Conservation (phyloP, 1,140 invertebrate species). For the Helicoverpa zea region DNA sequence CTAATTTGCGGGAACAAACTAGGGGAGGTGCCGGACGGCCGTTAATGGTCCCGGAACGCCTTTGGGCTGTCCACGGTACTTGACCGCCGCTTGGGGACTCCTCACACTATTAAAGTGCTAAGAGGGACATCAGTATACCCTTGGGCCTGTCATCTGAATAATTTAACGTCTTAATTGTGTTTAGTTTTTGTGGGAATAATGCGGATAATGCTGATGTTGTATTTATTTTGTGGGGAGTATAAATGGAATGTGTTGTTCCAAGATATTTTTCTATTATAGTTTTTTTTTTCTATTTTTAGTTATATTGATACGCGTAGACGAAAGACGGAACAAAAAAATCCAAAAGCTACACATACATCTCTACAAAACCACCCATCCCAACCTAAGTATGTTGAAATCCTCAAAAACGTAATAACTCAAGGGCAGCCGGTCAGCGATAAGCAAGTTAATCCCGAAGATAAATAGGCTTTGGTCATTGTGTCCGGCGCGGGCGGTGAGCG, state of each 20-base stretch:
- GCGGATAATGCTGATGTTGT: constrained; percentile 31
- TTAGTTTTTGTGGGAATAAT: constrained; percentile 59
- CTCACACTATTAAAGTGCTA: constrained; percentile 83
- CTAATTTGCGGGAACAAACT: constrained; percentile 82
- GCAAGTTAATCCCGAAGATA: constrained; percentile 82
- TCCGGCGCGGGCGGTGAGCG: constrained; percentile 72
- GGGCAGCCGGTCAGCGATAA: constrained; percentile 68
- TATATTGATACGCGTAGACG: too few species aligned
- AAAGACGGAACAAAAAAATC: too few species aligned
- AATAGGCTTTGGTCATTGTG: constrained; percentile 77
- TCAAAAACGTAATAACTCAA: constrained; percentile 54
- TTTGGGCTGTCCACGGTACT: constrained; percentile 72
- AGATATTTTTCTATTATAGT: too few species aligned
- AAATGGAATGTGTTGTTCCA: neutral
- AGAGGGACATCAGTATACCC: constrained; percentile 80
- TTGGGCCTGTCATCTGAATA: constrained; percentile 78
- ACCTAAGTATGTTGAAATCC: constrained; percentile 10
- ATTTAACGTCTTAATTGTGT: constrained; percentile 81
- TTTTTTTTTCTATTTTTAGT: neutral
- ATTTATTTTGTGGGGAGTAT: neutral
- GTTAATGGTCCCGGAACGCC: constrained; percentile 78
- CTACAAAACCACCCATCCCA: neutral
- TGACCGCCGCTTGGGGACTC: constrained; percentile 77
- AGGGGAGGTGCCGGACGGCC: constrained; percentile 72
- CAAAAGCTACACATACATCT: neutral